Percentiles rank a stretch among this genome's conserved stretches.
Evolutionary conservation across 2,888 invertebrate species (phyloP).

Genomic region (Microctonus aethiopoides): DNA sequence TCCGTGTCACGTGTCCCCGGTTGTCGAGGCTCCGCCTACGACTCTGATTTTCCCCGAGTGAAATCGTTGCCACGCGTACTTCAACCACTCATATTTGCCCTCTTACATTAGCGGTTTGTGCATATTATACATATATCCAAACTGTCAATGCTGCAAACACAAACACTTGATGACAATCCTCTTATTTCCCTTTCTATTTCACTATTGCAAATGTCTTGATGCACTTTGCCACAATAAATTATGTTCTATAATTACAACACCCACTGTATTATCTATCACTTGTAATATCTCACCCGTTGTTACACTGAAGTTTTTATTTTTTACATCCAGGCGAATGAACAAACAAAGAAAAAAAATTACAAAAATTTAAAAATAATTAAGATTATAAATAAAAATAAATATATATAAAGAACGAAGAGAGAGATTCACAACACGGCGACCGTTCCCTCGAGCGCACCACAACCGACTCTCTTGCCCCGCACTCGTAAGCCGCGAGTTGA

Average conservation of each 20-base stretch:
- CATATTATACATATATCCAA: background rate
- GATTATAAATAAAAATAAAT: background rate
- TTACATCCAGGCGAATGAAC: background rate
- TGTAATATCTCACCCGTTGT: conserved; percentile 13
- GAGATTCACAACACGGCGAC: conserved; percentile 43
- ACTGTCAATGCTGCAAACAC: background rate
- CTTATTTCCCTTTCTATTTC: too few species aligned
- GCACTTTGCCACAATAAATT: background rate
- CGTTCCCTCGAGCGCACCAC: conserved; percentile 48
- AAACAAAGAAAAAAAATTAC: background rate
- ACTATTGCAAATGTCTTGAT: background rate
- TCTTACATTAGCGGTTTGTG: too few species aligned
- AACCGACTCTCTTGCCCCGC: conserved; percentile 45
- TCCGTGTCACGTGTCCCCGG: conserved; percentile 66
- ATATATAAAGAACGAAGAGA: conserved; percentile 25
- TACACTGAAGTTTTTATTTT: background rate
- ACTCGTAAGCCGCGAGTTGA: conserved; percentile 44
- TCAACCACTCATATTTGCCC: background rate
- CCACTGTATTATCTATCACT: too few species aligned
- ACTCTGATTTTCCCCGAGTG: conserved; percentile 50
- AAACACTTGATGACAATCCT: background rate
- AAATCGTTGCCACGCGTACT: conserved; percentile 34
- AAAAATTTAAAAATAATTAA: background rate
- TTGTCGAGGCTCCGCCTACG: conserved; percentile 64
- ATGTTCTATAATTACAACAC: background rate